Evolutionary conservation across 2,113 vertebrate genomes (phyloP).

Genomic region (Plectropomus leopardus): DNA sequence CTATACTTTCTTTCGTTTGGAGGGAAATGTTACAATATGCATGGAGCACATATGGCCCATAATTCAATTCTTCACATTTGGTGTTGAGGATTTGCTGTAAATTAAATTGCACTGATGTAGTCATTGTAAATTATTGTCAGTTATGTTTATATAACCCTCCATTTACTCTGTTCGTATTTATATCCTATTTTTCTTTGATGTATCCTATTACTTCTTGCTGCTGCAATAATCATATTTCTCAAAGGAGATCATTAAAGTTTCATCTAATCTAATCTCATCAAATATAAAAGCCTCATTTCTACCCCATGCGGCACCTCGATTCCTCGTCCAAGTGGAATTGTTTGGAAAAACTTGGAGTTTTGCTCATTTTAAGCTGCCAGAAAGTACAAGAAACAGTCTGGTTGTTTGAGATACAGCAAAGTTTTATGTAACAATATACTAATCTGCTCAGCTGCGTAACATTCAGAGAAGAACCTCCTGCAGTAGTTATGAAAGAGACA

Average conservation of each 20-base stretch:
- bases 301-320: constrained; percentile 24
- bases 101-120: constrained; percentile 52
- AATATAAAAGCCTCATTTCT: constrained; percentile 43
- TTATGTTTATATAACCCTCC: constrained; percentile 60
- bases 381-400: constrained; percentile 30
- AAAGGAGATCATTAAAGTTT: constrained; percentile 62
- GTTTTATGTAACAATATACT: constrained; percentile 66
- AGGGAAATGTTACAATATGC: constrained; percentile 9
- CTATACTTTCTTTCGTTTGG: not conserved
- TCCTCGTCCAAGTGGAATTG: constrained; percentile 38
- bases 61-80: constrained; percentile 53
- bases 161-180: constrained; percentile 48
- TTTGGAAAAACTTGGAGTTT: constrained; percentile 21
- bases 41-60: constrained; percentile 33
- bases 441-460: constrained; percentile 48
- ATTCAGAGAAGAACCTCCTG: constrained; percentile 41
- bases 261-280: constrained; percentile 64
- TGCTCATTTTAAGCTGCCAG: constrained; percentile 44
- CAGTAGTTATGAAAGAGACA: constrained; percentile 42
- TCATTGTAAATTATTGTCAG: constrained; percentile 56
- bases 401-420: constrained; percentile 30
- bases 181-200: constrained; percentile 59
- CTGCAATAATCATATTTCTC: constrained; percentile 49
- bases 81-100: constrained; percentile 58
- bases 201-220: constrained; percentile 55